phyloP scores from a whole-genome alignment of 2,113 vertebrate species.

The Crotalus tigris region DNA sequence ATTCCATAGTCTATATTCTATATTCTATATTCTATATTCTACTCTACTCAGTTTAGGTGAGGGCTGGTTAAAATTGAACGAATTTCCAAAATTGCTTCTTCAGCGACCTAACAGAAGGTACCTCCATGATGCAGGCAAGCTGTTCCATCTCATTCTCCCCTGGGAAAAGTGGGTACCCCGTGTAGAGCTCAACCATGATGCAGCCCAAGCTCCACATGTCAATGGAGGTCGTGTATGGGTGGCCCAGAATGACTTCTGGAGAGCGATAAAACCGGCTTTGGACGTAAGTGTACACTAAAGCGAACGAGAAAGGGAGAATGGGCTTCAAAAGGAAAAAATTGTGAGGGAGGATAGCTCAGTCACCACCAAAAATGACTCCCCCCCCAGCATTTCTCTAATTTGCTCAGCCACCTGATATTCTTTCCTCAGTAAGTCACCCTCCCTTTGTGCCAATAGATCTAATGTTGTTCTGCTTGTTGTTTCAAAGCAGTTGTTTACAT shows the following conservation, averaged over 20 bases:
- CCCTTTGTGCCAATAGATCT: neutral
- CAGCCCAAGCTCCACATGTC: constrained; percentile 98
- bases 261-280: constrained; percentile 95
- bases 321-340: neutral
- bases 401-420: neutral
- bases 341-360: neutral
- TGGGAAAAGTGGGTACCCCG: constrained; percentile 86
- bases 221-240: constrained; percentile 90
- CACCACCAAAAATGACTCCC: neutral
- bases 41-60: too few species aligned
- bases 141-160: constrained; percentile 92
- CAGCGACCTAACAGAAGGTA: constrained; percentile 41
- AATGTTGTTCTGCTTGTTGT: neutral
- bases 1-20: too few species aligned
- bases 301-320: neutral
- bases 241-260: constrained; percentile 92
- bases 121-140: constrained; percentile 95
- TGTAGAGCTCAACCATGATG: constrained; percentile 88
- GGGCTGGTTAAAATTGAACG: too few species aligned
- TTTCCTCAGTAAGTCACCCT: neutral
- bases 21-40: too few species aligned
- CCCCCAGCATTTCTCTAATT: neutral
- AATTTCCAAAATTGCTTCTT: too few species aligned
- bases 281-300: constrained; percentile 86
- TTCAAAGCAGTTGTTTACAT: neutral